phyloP scores from a whole-genome alignment of 2,797 vertebrate genomes.

The Pteropus rufus region DNA sequence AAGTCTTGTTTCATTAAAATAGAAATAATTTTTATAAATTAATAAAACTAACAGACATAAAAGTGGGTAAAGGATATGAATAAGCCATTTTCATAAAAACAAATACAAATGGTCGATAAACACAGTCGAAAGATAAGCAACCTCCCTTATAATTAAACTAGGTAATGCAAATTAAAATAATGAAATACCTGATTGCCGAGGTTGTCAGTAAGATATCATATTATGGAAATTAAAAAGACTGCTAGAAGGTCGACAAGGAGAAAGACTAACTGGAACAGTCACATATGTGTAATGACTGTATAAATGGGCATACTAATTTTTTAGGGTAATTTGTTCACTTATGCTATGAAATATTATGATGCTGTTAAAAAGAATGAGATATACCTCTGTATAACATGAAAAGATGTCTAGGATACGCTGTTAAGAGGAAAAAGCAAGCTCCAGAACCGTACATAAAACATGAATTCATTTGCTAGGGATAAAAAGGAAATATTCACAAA shows the following conservation, averaged over 20 bases:
- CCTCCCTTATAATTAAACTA: not conserved
- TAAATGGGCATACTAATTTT: not conserved
- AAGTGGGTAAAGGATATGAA: not conserved
- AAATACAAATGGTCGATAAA: conserved; percentile 1
- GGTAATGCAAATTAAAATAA: conserved; percentile 9
- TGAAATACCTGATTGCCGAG: not conserved
- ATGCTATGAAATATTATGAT: not conserved
- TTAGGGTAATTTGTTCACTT: not conserved
- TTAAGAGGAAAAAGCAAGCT: not conserved
- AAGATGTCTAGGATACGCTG: not conserved
- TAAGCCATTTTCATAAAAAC: not conserved
- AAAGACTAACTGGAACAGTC: not conserved
- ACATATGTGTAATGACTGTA: not conserved
- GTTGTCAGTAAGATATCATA: not conserved
- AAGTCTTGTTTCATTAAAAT: conserved; percentile 24
- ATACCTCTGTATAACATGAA: not conserved
- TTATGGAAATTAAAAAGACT: not conserved
- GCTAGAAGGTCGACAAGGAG: not conserved
- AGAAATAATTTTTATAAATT: conserved; percentile 8
- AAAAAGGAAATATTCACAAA: not conserved
- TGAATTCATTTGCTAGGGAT: not conserved
- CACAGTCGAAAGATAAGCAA: not conserved
- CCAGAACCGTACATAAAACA: not conserved
- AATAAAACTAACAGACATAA: not conserved
- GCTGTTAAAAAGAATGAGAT: not conserved